phyloP scores from a whole-genome alignment of 2,797 vertebrate genomes.

The Manis crassicaudata region DNA sequence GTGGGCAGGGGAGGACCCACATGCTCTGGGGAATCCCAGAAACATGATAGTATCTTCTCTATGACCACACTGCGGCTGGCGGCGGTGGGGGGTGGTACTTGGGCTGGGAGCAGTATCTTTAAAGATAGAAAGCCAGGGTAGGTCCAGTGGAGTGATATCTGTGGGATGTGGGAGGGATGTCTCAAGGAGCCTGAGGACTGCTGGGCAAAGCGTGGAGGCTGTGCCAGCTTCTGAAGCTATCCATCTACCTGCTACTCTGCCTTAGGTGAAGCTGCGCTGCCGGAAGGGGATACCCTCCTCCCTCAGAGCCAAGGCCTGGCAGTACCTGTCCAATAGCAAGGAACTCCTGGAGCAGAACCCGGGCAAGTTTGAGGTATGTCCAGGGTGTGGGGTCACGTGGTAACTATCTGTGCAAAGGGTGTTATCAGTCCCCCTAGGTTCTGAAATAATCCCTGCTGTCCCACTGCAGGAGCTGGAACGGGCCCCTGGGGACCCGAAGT shows the following conservation, averaged over 20 bases:
- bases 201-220: slow-evolving; percentile 23
- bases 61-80: background rate
- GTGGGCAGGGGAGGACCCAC: background rate
- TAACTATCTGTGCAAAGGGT: background rate
- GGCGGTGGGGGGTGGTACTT: background rate
- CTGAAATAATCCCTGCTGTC: slow-evolving; percentile 25
- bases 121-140: background rate
- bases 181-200: background rate
- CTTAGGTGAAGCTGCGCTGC: slow-evolving; percentile 94
- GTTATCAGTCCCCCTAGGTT: background rate
- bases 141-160: background rate
- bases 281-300: slow-evolving; percentile 95
- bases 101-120: slow-evolving; percentile 14
- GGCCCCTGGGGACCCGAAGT: slow-evolving; percentile 93
- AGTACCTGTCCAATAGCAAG: slow-evolving; percentile 93
- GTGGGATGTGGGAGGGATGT: background rate
- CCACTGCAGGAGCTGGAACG: slow-evolving; percentile 91
- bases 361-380: slow-evolving; percentile 92
- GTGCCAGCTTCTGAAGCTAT: background rate
- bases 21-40: background rate
- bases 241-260: background rate
- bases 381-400: background rate
- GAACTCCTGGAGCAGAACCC: slow-evolving; percentile 91
- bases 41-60: background rate
- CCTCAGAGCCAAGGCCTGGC: slow-evolving; percentile 93